phyloP scores from a whole-genome alignment of 2,888 invertebrate species.

The Thereva nobilitata region DNA sequence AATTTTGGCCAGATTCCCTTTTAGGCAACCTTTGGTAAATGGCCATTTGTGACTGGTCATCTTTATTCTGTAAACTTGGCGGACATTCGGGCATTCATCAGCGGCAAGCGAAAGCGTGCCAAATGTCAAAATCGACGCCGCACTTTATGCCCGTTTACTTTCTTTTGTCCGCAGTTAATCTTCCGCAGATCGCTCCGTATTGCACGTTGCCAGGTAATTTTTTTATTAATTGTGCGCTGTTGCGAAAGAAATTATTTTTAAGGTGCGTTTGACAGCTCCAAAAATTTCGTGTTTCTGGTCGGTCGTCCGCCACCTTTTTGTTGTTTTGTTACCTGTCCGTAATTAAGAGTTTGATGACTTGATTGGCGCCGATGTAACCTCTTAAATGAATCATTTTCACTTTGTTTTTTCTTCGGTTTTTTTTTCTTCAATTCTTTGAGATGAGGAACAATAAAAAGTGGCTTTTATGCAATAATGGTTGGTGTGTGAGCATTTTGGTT shows the following conservation, averaged over 20 bases:
- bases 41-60: too few relatives aligned
- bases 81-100: conserved; percentile 12
- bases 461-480: too few relatives aligned
- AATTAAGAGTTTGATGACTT: conserved; percentile 30
- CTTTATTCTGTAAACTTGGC: conserved; percentile 6
- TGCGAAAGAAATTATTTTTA: conserved; percentile 23
- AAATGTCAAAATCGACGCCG: conserved; percentile 32
- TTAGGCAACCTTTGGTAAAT: too few relatives aligned
- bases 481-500: too few relatives aligned
- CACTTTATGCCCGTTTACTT: conserved; percentile 29
- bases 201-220: conserved; percentile 4
- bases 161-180: conserved; percentile 21
- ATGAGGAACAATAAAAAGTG: too few relatives aligned
- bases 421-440: too few relatives aligned
- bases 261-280: conserved; percentile 21
- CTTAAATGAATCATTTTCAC: too few relatives aligned
- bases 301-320: too few relatives aligned
- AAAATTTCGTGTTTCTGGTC: conserved; percentile 22
- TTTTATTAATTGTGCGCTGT: conserved; percentile 11
- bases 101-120: conserved; percentile 26
- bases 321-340: neutral
- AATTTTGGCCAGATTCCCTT: too few relatives aligned
- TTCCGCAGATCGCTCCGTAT: conserved; percentile 8
- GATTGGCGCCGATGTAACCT: conserved; percentile 10
- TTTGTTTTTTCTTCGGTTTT: too few relatives aligned